Conservation (phyloP, 2,888 invertebrate genomes). For the Megaustenia siamemsis region DNA sequence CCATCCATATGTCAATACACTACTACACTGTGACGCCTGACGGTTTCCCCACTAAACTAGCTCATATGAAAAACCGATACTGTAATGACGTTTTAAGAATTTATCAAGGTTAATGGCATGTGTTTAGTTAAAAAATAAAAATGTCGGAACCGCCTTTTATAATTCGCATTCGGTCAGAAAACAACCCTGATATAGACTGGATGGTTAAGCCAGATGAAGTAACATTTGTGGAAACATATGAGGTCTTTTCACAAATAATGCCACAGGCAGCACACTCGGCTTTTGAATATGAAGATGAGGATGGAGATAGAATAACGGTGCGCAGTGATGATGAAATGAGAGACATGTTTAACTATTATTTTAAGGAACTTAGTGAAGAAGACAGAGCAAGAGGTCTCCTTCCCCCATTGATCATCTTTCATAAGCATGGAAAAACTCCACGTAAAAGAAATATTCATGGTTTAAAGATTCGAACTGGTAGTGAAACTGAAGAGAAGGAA, state of each 20-base stretch:
- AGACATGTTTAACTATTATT: constrained; percentile 75
- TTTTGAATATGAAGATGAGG: constrained; percentile 78
- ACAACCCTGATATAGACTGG: constrained; percentile 75
- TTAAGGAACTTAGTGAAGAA: constrained; percentile 68
- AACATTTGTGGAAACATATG: constrained; percentile 72
- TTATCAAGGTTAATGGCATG: too few species aligned
- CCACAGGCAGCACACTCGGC: constrained; percentile 71
- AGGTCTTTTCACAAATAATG: constrained; percentile 71
- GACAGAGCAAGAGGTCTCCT: constrained; percentile 69
- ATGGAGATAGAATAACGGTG: constrained; percentile 78
- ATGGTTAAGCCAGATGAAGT: constrained; percentile 74
- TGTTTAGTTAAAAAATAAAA: not conserved
- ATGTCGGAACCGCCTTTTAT: constrained; percentile 65
- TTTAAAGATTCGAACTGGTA: constrained; percentile 63
- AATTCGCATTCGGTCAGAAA: constrained; percentile 71
- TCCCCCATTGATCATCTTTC: constrained; percentile 73
- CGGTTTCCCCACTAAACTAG: too few species aligned
- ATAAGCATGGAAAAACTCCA: constrained; percentile 75
- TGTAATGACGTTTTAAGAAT: too few species aligned
- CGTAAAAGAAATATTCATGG: constrained; percentile 75
- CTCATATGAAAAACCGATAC: too few species aligned
- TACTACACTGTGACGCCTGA: too few species aligned
- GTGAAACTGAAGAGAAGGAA: constrained; percentile 42
- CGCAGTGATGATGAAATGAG: constrained; percentile 78
- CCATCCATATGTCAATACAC: too few species aligned